Evolutionary conservation across 2,113 vertebrate species (phyloP).

Genomic region (Chionis minor): DNA sequence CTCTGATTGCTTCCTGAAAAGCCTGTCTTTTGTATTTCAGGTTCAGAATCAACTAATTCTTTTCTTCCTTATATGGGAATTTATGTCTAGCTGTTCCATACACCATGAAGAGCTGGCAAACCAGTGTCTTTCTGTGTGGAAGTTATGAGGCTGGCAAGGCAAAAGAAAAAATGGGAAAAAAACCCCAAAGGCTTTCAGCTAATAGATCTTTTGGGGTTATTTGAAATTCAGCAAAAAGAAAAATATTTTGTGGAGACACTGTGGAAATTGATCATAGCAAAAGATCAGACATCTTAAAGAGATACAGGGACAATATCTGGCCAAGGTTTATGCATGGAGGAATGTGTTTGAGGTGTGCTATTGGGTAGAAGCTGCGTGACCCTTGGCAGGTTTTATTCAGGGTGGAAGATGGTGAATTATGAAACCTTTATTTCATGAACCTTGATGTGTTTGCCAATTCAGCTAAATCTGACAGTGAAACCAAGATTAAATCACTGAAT

Average conservation of each 20-base stretch:
- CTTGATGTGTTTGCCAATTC: neutral
- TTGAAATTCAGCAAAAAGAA: neutral
- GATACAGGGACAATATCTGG: neutral
- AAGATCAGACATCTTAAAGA: neutral
- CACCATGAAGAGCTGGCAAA: neutral
- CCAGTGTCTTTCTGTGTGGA: neutral
- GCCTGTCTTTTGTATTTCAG: neutral
- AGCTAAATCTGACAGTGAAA: neutral
- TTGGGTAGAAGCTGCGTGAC: neutral
- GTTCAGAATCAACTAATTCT: neutral
- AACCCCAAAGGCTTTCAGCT: neutral
- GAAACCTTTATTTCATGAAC: neutral
- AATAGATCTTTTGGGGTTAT: neutral
- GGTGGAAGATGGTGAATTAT: neutral
- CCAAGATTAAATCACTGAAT: neutral
- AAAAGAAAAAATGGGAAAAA: too few species aligned
- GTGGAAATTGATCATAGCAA: neutral
- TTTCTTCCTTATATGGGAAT: neutral
- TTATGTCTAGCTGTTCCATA: neutral
- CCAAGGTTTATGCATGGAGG: fast-evolving
- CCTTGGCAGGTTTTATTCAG: neutral
- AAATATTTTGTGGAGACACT: neutral
- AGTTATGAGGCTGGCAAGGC: neutral
- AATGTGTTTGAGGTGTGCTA: neutral
- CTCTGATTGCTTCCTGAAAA: neutral